Conservation (phyloP, 1,140 invertebrate species). For the Leptinotarsa lineolata region DNA sequence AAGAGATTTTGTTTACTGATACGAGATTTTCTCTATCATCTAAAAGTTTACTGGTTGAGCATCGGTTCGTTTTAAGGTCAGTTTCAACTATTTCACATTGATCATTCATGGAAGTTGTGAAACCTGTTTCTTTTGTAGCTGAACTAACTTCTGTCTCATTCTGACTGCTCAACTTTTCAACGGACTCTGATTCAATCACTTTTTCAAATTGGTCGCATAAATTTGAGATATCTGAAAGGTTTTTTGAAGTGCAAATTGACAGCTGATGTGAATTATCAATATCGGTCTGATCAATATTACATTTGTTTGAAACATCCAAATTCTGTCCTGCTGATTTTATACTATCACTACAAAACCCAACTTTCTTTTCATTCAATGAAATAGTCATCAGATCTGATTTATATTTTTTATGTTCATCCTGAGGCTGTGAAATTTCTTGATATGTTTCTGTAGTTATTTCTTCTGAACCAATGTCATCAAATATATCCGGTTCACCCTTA, state of each 20-base stretch:
- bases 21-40: too few species aligned
- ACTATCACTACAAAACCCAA: neutral
- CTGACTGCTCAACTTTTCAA: neutral
- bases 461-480: too few species aligned
- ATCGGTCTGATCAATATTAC: neutral
- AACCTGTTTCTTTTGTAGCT: neutral
- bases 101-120: too few species aligned
- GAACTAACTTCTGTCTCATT: neutral
- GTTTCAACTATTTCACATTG: neutral
- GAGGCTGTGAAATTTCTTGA: too few species aligned
- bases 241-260: neutral
- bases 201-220: neutral
- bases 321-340: neutral
- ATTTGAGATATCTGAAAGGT: neutral
- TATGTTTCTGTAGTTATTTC: too few species aligned
- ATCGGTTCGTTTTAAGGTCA: neutral
- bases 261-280: constrained; percentile 6
- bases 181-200: too few species aligned
- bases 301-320: neutral
- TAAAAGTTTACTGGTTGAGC: too few species aligned
- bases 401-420: too few species aligned
- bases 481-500: neutral
- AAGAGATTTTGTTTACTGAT: too few species aligned
- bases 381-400: neutral
- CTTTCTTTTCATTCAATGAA: neutral